Base-by-base conservation (phyloP, 2,797 vertebrate species). In the Margarornis squamiger region DNA sequence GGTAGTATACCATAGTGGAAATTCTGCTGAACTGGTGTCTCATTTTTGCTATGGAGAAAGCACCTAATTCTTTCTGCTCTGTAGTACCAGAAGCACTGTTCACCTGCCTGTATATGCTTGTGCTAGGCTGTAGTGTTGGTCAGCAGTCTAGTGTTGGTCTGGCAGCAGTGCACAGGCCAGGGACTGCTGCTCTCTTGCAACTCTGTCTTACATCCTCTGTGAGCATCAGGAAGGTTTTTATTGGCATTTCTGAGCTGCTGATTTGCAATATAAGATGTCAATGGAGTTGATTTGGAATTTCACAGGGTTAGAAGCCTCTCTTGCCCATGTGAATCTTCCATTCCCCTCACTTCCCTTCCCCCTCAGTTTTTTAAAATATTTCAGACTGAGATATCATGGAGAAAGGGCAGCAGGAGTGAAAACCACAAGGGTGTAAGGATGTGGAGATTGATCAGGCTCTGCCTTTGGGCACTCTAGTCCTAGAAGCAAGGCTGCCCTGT, bases 91-190 rank as follows among this genome's bases (percentile, higher is more conserved):
- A 41, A 38, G 30, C 51, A 4, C 15, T 19, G 39, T 6, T 71
- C 22, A 22, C 17, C 23, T 21, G 26, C 20, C 0, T 0, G 2
- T 21, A 3, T 17, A 34, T 21, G 20, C 22, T 19, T 2, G 4
- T 21, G 32, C n/a, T 17, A 21, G 32, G 38, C 23, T 8, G 38
- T 4, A 2, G 21, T 14, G 14, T 13, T 22, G 32, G 20, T 21
- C 48, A 61, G 27, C 38, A 41, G 12, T 41, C 59, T 30, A 9
- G 5, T 41, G 27, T 30, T 62, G 59, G 38, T 30, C 52, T 73
- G 34, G 59, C 32, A 67, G 48, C 36, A 10, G 2, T 9, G 66
- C 62, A 11, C 0, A 1, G 14, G 17, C 8, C 6, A 3, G 26
- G 26, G 54, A 20, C 54, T 43, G 29, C 70, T 78, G 3, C 38